A percentile compares a stretch with the other conserved stretches of the same genome.
Evolutionary conservation across 2,797 vertebrate species (phyloP).

Genomic region (Tadarida brasiliensis): DNA sequence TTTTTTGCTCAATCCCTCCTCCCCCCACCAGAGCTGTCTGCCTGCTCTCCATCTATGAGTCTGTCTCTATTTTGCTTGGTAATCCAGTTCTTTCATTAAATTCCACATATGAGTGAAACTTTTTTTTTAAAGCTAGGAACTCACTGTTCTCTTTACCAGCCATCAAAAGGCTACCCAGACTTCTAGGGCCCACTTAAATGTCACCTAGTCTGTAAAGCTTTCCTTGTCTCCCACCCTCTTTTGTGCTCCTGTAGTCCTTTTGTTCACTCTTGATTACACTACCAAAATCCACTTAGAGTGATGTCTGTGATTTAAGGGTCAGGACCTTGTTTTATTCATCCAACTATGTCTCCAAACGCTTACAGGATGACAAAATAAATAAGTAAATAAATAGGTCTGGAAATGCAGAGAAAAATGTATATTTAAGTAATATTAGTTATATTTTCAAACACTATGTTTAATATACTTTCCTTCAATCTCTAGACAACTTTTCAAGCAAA

Average conservation of each 20-base stretch:
- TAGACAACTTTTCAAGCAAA: constrained; percentile 47
- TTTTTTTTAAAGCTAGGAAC: neutral
- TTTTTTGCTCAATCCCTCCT: neutral
- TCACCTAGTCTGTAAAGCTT: constrained; percentile 53
- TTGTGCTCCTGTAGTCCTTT: neutral
- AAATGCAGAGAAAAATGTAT: constrained; percentile 12
- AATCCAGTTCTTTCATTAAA: neutral
- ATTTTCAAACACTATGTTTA: constrained; percentile 28
- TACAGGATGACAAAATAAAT: neutral
- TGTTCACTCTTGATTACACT: constrained; percentile 26
- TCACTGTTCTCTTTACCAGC: constrained; percentile 32
- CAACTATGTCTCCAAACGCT: constrained; percentile 43
- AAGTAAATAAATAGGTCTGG: neutral
- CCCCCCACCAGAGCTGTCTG: neutral
- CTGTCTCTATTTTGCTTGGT: neutral
- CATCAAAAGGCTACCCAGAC: constrained; percentile 17
- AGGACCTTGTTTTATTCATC: constrained; percentile 47
- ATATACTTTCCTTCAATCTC: constrained; percentile 52
- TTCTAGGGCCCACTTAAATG: neutral
- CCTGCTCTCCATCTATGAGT: neutral
- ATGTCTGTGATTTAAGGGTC: neutral
- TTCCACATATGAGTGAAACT: neutral
- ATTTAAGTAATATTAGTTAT: constrained; percentile 55
- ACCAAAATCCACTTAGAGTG: constrained; percentile 17
- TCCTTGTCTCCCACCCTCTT: neutral